phyloP scores from a whole-genome alignment of 2,797 vertebrate species.

The Neomorphus geoffroyi region DNA sequence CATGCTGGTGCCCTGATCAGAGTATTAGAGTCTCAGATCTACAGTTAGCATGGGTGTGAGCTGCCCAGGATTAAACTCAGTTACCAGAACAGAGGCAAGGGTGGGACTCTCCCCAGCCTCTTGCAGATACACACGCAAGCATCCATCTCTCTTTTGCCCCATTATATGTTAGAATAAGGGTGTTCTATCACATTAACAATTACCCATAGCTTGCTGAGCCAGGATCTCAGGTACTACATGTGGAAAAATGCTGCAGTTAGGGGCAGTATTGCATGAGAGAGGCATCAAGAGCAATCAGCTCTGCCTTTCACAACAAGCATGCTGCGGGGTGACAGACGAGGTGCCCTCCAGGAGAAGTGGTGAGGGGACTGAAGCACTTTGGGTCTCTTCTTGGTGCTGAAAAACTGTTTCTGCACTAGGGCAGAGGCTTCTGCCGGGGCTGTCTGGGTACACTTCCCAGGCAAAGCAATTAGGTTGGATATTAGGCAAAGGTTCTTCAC shows the following conservation, averaged over 20 bases:
- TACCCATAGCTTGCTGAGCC: neutral
- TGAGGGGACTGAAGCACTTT: neutral
- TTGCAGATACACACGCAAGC: neutral
- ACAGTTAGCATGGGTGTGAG: neutral
- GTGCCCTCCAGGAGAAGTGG: accelerated
- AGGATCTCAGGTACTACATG: neutral
- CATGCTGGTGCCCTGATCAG: accelerated
- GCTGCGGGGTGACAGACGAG: neutral
- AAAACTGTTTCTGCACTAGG: no score
- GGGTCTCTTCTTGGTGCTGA: no score
- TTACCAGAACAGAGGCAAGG: accelerated
- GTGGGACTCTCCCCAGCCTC: neutral
- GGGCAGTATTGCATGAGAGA: neutral
- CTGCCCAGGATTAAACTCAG: neutral
- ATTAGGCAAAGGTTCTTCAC: no score
- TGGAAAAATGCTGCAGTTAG: neutral
- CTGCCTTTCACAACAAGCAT: no score
- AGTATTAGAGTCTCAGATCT: neutral
- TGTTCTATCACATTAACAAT: neutral
- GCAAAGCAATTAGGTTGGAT: no score
- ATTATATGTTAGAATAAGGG: neutral
- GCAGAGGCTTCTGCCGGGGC: accelerated
- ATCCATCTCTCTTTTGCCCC: neutral
- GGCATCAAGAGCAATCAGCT: neutral
- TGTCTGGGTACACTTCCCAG: neutral